phyloP scores from a whole-genome alignment of 1,140 invertebrate species.

The Camponotus pennsylvanicus region DNA sequence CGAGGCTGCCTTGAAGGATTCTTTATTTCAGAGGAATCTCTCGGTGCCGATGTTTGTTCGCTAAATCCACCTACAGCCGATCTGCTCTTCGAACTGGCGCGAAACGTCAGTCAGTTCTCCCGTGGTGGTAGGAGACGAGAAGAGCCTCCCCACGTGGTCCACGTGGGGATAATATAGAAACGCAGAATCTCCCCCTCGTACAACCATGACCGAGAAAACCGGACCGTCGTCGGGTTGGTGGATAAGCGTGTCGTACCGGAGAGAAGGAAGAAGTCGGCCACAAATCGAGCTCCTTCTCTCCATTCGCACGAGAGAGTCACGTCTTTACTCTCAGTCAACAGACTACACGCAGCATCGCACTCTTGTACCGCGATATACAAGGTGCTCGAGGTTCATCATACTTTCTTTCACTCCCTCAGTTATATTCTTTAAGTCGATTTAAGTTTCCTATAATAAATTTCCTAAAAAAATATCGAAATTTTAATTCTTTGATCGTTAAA shows the following conservation, averaged over 20 bases:
- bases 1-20: background rate
- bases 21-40: background rate
- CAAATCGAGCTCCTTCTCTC: constrained; percentile 57
- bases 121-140: constrained; percentile 60
- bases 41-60: constrained; percentile 1
- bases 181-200: constrained; percentile 63
- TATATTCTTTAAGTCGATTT: background rate
- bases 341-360: constrained; percentile 42
- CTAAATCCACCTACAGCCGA: constrained; percentile 16
- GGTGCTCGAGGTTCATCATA: background rate
- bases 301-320: constrained; percentile 31
- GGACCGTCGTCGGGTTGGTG: constrained; percentile 56
- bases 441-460: background rate
- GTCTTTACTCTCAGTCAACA: constrained; percentile 55
- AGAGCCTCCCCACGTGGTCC: constrained; percentile 49
- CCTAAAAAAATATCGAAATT: background rate
- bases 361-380: constrained; percentile 1
- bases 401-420: constrained; percentile 4
- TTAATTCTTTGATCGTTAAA: background rate
- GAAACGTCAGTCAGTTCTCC: constrained; percentile 43
- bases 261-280: constrained; percentile 78
- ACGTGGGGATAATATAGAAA: constrained; percentile 77
- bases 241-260: constrained; percentile 68
- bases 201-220: constrained; percentile 79
- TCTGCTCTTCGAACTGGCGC: constrained; percentile 54